Evolutionary conservation across 2,797 vertebrate genomes (phyloP).

Genomic region (Lacerta viridis): DNA sequence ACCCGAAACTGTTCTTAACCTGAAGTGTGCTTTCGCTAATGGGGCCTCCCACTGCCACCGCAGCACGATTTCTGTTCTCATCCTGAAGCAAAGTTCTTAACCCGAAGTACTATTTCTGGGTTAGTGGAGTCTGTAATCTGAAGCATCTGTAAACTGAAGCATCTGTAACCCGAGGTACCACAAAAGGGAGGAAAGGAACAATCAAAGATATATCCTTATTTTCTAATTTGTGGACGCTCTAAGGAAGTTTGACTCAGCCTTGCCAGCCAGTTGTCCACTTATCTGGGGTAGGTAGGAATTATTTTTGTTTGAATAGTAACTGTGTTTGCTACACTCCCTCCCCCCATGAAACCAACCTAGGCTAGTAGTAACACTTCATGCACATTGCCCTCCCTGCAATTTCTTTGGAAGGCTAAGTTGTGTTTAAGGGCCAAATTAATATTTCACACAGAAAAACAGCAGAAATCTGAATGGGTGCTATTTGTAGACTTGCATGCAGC

Average conservation of each 20-base stretch:
- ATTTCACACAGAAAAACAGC: neutral
- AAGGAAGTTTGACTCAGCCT: neutral
- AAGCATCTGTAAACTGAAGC: no score
- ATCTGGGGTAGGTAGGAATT: neutral
- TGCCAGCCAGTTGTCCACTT: neutral
- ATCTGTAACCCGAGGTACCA: neutral
- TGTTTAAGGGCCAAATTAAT: neutral
- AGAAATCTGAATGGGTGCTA: neutral
- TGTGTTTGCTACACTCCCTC: no score
- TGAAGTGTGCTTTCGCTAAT: no score
- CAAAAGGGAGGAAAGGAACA: slow-evolving; percentile 6
- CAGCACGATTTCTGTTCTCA: no score
- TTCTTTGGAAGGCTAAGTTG: neutral
- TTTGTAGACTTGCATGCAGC: neutral
- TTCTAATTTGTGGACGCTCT: neutral
- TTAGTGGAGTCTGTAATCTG: no score
- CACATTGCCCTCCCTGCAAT: neutral
- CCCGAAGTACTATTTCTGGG: no score
- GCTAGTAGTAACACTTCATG: neutral
- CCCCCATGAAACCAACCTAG: neutral
- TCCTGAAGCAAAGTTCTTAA: no score
- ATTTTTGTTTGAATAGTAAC: neutral
- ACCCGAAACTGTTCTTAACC: no score
- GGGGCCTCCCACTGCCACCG: no score
- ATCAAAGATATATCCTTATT: slow-evolving; percentile 13